A percentile compares a stretch with the other conserved stretches of the same genome.
phyloP scores from a whole-genome alignment of 2,797 vertebrate genomes.

The Ctenopoma kingsleyae region DNA sequence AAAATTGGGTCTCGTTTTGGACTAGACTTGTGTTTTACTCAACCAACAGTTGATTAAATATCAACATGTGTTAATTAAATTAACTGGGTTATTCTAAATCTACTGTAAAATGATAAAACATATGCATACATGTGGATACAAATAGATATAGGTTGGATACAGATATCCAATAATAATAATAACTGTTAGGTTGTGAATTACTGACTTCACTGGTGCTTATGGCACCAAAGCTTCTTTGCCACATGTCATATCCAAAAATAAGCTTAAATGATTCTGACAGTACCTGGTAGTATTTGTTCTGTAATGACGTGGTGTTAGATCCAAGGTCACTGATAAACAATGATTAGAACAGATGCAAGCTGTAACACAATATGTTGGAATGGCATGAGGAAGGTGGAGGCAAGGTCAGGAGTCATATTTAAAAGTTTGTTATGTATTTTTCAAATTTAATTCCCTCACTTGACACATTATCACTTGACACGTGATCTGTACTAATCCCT shows the following conservation, averaged over 20 bases:
- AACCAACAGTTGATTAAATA: no score
- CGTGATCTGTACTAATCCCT: background rate
- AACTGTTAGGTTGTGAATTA: background rate
- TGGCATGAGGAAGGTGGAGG: background rate
- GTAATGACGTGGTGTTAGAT: slow-evolving; percentile 6
- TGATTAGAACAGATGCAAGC: slow-evolving; percentile 27
- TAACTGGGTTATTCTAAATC: background rate
- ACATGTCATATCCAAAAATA: slow-evolving; percentile 49
- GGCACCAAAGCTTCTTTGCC: background rate
- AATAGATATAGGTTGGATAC: no score
- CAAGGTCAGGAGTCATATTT: background rate
- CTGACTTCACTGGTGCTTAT: background rate
- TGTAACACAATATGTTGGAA: slow-evolving; percentile 64
- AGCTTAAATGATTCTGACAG: slow-evolving; percentile 26
- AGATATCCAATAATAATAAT: background rate
- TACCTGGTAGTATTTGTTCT: slow-evolving; percentile 24
- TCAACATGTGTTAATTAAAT: background rate
- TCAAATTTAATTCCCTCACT: background rate
- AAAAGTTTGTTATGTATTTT: background rate
- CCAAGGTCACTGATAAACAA: slow-evolving; percentile 72
- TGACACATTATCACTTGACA: background rate
- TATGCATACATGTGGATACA: no score
- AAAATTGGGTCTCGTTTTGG: no score
- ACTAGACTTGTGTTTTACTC: no score
- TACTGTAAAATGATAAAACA: background rate